Evolutionary conservation across 2,888 invertebrate species (phyloP).

Genomic region (Rhamnusium bicolor): DNA sequence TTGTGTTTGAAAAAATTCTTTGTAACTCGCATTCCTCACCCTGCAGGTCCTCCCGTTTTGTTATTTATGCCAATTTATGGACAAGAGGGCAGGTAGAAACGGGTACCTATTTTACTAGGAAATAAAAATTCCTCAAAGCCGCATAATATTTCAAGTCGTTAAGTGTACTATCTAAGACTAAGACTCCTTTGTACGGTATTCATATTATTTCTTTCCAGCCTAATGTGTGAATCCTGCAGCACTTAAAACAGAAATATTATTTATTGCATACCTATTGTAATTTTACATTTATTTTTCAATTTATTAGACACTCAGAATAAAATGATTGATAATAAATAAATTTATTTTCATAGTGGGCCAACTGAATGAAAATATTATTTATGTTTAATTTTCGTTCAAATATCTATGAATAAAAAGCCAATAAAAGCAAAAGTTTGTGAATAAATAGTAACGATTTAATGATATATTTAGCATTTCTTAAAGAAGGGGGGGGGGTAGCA

Average conservation of each 20-base stretch:
- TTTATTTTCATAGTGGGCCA: too few relatives aligned
- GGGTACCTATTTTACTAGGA: neutral
- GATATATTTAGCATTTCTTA: too few relatives aligned
- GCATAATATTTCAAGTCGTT: neutral
- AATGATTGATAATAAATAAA: neutral
- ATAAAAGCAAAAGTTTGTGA: too few relatives aligned
- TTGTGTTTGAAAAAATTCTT: neutral
- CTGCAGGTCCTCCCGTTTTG: neutral
- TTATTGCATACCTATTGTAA: neutral
- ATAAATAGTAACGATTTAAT: too few relatives aligned
- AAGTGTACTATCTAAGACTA: neutral
- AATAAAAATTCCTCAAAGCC: neutral
- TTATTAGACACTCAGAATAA: neutral
- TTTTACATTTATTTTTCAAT: neutral
- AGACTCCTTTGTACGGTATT: neutral
- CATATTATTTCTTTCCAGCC: neutral
- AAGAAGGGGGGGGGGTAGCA: too few relatives aligned
- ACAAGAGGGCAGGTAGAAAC: neutral
- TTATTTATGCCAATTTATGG: neutral
- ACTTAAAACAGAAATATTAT: neutral
- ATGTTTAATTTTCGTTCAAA: too few relatives aligned
- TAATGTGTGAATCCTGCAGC: neutral
- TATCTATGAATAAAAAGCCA: too few relatives aligned
- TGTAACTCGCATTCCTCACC: neutral
- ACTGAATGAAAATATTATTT: too few relatives aligned